Base-by-base conservation (phyloP, 1,140 invertebrate species). In the Liolophura sinensis region DNA sequence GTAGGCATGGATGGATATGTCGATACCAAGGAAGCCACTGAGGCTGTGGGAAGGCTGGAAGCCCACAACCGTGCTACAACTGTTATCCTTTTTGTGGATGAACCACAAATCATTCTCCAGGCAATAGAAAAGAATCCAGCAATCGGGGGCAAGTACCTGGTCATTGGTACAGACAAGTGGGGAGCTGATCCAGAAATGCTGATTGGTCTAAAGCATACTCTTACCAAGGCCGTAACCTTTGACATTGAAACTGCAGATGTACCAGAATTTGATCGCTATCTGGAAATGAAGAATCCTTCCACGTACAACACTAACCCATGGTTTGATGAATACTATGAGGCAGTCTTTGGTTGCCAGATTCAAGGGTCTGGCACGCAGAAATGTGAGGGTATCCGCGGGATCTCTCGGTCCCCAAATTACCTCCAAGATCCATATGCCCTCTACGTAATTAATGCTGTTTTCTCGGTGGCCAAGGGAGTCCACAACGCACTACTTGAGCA, bases 121-220 rank as follows among this genome's bases (percentile, higher is more conserved):
- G 72, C 87, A n/a, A 78, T 77, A 46, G 86, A 87, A 6, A 84
- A 81, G 0, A 83, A 85, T 56, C 85, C 78, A 18, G 65, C 79
- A 20, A 71, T 80, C 5, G 70, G 67, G 15, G 65, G 69, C 11
- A 64, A 71, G 15, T 91, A 91, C 71, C 87, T 89, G 51, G 93
- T 91, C 88, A 87, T 93, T 25, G 91, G 90, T 1, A 91, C 90
- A 65, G 91, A 93, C 77, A 91, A 91, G 14, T 92, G 91, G 91
- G 92, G 92, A 12, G 88, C 89, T 61, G 90, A 92, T 73, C 85
- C 87, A n/a, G 89, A 91, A 65, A 80, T 91, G 1, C 86, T 91
- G 0, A 87, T 89, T 68, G 89, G 88, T 0, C 73, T 91, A 3
- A 89, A 91, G 71, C 87, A 89, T 6, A 55, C 79, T 14, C 77